Percentiles rank a stretch among this genome's conserved stretches.
Evolutionary conservation across 2,797 vertebrate genomes (phyloP).

Genomic region (Arctocebus calabarensis): DNA sequence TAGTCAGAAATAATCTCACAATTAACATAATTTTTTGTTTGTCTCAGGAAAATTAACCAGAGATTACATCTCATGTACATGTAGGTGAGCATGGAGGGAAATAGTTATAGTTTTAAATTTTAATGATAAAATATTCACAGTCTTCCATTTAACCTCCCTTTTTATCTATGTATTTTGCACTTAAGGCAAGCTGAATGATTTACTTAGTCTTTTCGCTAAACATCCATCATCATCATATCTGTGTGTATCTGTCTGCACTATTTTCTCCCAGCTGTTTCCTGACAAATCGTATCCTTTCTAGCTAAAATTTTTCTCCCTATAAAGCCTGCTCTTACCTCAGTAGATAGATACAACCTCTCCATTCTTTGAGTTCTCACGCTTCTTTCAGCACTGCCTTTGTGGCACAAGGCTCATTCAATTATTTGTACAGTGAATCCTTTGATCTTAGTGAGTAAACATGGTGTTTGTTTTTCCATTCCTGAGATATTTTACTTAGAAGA

Average conservation of each 20-base stretch:
- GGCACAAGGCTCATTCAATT: neutral
- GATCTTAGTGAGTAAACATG: neutral
- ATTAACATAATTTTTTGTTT: neutral
- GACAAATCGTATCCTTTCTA: neutral
- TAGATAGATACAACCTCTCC: neutral
- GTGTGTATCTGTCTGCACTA: neutral
- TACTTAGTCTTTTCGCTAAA: neutral
- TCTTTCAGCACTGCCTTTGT: neutral
- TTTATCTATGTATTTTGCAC: neutral
- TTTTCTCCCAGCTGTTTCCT: neutral
- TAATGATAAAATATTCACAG: neutral
- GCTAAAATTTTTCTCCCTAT: neutral
- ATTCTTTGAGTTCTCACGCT: neutral
- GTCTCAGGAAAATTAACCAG: neutral
- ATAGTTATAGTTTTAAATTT: neutral
- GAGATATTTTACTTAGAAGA: no score
- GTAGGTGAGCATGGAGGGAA: neutral
- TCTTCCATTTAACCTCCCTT: neutral
- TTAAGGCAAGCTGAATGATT: neutral
- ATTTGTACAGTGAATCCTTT: neutral
- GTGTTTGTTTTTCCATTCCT: no score
- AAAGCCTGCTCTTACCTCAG: neutral
- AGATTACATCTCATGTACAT: neutral
- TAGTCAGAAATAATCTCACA: slow-evolving; percentile 22
- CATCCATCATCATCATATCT: neutral